Percentiles rank a stretch among this genome's conserved stretches.
These are phyloP conservation scores for Tyrophagus putrescentiae DNA, from an alignment of 1,140 invertebrate genomes.

Conservation along the genomic window DNA sequence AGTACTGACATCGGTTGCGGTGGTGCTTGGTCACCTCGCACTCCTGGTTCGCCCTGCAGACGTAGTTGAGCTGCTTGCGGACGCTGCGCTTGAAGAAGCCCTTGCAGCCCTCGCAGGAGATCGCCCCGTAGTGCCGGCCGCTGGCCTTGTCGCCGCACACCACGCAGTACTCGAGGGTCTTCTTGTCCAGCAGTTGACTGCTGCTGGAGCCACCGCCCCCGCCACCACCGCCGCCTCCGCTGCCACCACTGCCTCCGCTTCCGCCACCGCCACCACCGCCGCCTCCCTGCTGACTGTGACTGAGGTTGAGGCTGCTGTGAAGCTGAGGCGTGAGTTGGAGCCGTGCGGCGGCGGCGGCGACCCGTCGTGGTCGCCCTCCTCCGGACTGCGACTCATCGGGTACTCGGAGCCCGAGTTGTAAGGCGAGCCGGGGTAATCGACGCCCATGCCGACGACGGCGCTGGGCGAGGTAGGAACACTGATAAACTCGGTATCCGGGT, in stretches of 20 bases:
- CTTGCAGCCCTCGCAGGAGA: constrained; percentile 62
- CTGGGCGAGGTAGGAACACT: constrained; percentile 23
- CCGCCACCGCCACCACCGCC: background rate
- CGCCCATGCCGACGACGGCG: constrained; percentile 23
- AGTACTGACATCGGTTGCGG: constrained; percentile 94
- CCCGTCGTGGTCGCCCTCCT: constrained; percentile 3
- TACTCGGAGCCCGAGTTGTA: constrained; percentile 24
- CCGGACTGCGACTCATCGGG: constrained; percentile 15
- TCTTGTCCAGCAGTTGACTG: no score
- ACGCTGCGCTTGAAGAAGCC: constrained; percentile 98
- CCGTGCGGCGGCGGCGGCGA: constrained; percentile 8
- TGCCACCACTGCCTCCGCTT: no score
- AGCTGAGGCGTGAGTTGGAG: constrained; percentile 5
- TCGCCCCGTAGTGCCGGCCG: constrained; percentile 32
- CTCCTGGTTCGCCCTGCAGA: constrained; percentile 86
- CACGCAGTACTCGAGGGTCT: constrained; percentile 47
- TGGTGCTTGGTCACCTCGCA: constrained; percentile 97
- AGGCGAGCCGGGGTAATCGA: constrained; percentile 23
- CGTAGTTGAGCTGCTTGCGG: constrained; percentile 91
- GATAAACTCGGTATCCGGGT: constrained; percentile 23
- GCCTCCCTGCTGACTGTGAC: background rate
- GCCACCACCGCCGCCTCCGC: background rate
- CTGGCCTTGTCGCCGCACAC: constrained; percentile 30
- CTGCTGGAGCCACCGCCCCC: background rate
- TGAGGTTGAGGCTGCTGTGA: constrained; percentile 8